A percentile compares a stretch with the other conserved stretches of the same genome.
These are phyloP conservation scores for Istiophorus platypterus DNA, from an alignment of 2,113 vertebrate species.

Conservation along the genomic window DNA sequence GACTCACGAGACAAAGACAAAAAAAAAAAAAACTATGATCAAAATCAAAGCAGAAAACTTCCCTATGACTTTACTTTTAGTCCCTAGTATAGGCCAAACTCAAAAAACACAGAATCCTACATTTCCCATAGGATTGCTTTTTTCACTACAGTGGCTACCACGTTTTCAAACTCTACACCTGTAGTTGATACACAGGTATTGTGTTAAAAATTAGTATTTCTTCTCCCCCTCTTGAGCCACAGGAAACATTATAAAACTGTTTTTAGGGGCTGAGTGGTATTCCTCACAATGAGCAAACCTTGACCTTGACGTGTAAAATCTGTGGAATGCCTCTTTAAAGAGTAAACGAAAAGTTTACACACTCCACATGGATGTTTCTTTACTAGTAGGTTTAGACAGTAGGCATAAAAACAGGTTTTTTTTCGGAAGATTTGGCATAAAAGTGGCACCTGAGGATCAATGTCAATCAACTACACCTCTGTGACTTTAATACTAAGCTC, in stretches of 20 bases:
- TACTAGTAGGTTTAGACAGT: not conserved
- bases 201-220: not conserved
- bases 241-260: not conserved
- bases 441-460: conserved; percentile 1
- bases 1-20: not conserved
- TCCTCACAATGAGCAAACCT: not conserved
- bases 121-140: not conserved
- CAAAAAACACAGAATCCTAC: not conserved
- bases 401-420: not conserved
- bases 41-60: not conserved
- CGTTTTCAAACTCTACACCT: no score
- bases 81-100: no score
- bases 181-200: no score
- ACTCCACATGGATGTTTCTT: not conserved
- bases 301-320: not conserved
- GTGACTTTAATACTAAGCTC: not conserved
- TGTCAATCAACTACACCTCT: not conserved
- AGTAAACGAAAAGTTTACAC: not conserved
- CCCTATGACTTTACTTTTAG: not conserved
- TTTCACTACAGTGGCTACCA: not conserved
- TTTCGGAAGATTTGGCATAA: not conserved
- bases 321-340: not conserved
- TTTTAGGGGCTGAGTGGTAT: not conserved
- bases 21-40: not conserved
- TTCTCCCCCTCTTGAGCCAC: not conserved